Evolutionary conservation across 2,113 vertebrate genomes (phyloP).

Genomic region (Seriola dumerili): DNA sequence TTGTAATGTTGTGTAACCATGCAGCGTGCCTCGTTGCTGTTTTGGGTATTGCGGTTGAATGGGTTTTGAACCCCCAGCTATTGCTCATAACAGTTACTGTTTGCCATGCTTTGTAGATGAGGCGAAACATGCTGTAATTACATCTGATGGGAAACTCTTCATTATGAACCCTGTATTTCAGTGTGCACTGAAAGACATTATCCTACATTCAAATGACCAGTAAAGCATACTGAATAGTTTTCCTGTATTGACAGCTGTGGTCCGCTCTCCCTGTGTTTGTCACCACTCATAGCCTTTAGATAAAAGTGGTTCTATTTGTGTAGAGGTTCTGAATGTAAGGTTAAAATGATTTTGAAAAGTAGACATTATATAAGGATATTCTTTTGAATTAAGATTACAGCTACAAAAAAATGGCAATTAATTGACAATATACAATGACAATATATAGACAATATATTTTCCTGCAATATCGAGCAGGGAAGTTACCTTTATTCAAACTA

Average conservation of each 20-base stretch:
- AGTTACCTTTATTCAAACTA: not conserved
- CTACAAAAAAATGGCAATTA: too few species aligned
- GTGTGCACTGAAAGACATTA: not conserved
- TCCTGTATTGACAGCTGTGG: not conserved
- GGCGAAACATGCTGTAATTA: not conserved
- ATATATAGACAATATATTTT: too few species aligned
- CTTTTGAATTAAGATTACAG: too few species aligned
- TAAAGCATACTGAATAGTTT: not conserved
- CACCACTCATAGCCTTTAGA: not conserved
- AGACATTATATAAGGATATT: not conserved
- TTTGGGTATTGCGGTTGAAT: constrained; percentile 43
- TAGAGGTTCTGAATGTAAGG: not conserved
- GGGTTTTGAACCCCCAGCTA: constrained; percentile 31
- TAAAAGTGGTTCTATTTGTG: not conserved
- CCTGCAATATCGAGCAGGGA: too few species aligned
- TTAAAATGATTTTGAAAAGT: not conserved
- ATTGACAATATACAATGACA: too few species aligned
- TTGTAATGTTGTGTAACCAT: constrained; percentile 14
- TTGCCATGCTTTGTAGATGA: not conserved
- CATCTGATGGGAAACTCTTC: not conserved
- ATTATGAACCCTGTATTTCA: not conserved
- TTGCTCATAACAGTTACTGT: constrained; percentile 33
- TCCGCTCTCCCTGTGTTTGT: too few species aligned
- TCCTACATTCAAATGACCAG: not conserved
- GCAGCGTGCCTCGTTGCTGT: not conserved